Conservation (phyloP, 2,113 vertebrate genomes). For the Tichodroma muraria region DNA sequence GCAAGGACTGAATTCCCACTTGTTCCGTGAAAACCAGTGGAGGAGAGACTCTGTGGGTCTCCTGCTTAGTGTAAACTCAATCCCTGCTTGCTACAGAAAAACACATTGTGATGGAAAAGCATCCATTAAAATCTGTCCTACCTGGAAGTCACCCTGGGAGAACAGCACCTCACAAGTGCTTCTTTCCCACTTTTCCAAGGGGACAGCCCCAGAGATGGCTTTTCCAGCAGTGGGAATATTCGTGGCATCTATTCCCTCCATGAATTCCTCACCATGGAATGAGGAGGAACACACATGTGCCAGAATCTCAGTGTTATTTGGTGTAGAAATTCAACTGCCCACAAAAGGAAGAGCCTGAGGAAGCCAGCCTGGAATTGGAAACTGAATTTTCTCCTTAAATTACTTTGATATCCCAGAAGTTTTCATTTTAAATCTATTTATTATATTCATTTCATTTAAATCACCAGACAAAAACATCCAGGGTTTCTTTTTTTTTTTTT, state of each 20-base stretch:
- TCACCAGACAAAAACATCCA: neutral
- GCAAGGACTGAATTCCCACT: neutral
- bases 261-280: neutral
- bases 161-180: neutral
- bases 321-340: neutral
- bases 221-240: neutral
- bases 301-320: neutral
- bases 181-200: neutral
- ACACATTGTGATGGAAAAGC: neutral
- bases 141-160: neutral
- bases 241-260: neutral
- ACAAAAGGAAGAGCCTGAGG: neutral
- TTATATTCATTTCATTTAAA: neutral
- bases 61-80: neutral
- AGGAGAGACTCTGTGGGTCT: neutral
- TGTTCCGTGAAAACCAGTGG: neutral
- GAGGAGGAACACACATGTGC: neutral
- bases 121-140: neutral
- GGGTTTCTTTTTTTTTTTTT: neutral
- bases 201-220: neutral
- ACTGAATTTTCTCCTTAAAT: neutral
- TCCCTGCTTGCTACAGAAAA: neutral
- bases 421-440: neutral
- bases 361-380: neutral
- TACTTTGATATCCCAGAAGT: neutral